Evolutionary conservation across 2,888 invertebrate genomes (phyloP), one percentile per base, ranked within the genome.

Genomic region (Andrena fulva): DNA sequence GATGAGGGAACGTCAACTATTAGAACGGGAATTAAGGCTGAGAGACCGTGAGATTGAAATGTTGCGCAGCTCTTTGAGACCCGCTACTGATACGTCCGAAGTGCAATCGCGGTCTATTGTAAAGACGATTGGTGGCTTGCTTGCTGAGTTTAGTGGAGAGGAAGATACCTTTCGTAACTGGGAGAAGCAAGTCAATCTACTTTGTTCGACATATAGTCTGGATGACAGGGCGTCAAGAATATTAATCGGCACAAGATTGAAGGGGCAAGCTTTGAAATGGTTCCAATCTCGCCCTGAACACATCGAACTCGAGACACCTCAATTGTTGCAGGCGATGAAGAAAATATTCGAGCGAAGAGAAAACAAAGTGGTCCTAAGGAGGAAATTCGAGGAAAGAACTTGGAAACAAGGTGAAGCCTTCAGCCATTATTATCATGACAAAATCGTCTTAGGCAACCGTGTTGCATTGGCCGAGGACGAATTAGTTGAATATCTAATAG

Each of bases 191-290:
- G 50, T 50, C 12, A 50, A 50, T n/a, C n/a, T 50, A 50, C n/a
- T 50, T 12, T n/a, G 50, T n/a, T 12, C 12, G 12, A 50, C n/a
- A 0, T 50, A 6, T n/a, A 50, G n/a, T 12, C n/a, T 33, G 8
- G 33, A 33, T 33, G 50, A n/a, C n/a, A n/a, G n/a, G 12, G 33
- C 33, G 33, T 33, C 33, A 33, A 33, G 33, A 33, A 33, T 33
- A 33, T 33, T 50, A n/a, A n/a, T n/a, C 1, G 16, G 54, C 54
- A 33, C 33, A 33, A 33, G 54, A 24, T 24, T 50, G 12, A 64
- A 64, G 12, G 64, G 64, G 16, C 42, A n/a, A 48, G 64, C 64
- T 16, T 16, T 64, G 10, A 12, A 48, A 27, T 64, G 64, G 64
- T 64, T 48, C 24, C 64, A 64, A 7, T 20, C 64, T 8, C 42